Evolutionary conservation across 2,888 invertebrate species (phyloP).

Genomic region (Apotomis capreana): DNA sequence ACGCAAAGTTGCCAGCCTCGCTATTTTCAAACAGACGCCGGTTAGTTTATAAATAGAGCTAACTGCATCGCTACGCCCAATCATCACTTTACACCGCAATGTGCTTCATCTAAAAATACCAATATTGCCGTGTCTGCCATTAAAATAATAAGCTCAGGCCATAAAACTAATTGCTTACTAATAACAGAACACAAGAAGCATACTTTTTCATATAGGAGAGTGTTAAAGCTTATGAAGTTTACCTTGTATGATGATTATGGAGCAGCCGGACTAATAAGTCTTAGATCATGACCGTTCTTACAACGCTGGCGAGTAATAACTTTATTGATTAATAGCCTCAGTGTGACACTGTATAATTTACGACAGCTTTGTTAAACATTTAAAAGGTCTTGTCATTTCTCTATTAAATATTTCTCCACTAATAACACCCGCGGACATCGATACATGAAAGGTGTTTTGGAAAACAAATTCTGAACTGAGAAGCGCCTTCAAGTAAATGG

Average conservation of each 20-base stretch:
- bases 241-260: conserved; percentile 29
- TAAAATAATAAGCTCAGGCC: conserved; percentile 14
- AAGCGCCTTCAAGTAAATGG: conserved; percentile 24
- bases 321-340: conserved; percentile 20
- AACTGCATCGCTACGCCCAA: conserved; percentile 37
- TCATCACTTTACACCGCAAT: conserved; percentile 20
- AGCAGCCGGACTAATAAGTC: conserved; percentile 16
- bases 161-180: conserved; percentile 23
- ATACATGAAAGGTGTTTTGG: neutral
- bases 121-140: conserved; percentile 12
- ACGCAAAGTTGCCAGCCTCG: conserved; percentile 55
- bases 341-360: conserved; percentile 19
- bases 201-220: neutral
- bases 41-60: conserved; percentile 45
- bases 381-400: conserved; percentile 4
- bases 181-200: conserved; percentile 3
- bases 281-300: conserved; percentile 22
- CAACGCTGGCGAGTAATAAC: conserved; percentile 18
- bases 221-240: conserved; percentile 23
- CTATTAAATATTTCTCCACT: neutral
- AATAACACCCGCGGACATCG: neutral
- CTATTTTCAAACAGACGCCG: conserved; percentile 51
- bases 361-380: conserved; percentile 22
- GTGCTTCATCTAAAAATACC: conserved; percentile 33
- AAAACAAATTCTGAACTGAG: conserved; percentile 9